Evolutionary conservation across 2,113 vertebrate genomes (phyloP), one percentile per base, ranked within the genome.

Genomic region (Andinoacara biseriatus): DNA sequence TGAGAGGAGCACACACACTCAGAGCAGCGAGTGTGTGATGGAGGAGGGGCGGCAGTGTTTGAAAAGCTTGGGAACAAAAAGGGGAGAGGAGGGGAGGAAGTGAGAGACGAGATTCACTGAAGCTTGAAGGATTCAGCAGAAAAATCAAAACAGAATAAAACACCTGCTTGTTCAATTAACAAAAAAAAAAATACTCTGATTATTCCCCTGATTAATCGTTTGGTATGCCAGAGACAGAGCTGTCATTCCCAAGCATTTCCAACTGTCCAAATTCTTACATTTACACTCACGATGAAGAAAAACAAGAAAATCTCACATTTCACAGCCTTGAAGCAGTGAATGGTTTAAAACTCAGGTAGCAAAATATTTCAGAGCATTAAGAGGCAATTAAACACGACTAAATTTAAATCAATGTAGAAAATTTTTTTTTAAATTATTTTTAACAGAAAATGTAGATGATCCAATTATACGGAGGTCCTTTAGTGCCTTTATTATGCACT

Each of bases 41-140:
- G 87, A 85, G 91, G 90, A 87, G 88, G 81, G 74, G 88, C 72
- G 1, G 76, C 67, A 38, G 78, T 24, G 26, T 78, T 46, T 86
- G 63, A 76, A 86, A 77, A 58, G 79, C 52, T 26, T n/a, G 59
- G 69, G 74, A 86, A 82, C 54, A 83, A 83, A 65, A 75, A 26
- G 35, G 29, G 22, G 11, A 7, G 58, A 49, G 46, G 77, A 43
- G 60, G 43, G 57, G 60, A 46, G 61, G 69, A 83, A 60, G 56
- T 46, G 58, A 81, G 35, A 76, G 69, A 40, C n/a, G 22, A 35
- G 57, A 69, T 62, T 62, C 17, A 40, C 54, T 10, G 49, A 77
- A 35, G 74, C 62, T 77, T 24, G 26, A 33, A 38, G 52, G 49
- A 43, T 52, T 31, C 43, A 20, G 43, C 40, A 69, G 38, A 4